Conservation (phyloP, 2,888 invertebrate genomes). For the Nomada fabriciana region DNA sequence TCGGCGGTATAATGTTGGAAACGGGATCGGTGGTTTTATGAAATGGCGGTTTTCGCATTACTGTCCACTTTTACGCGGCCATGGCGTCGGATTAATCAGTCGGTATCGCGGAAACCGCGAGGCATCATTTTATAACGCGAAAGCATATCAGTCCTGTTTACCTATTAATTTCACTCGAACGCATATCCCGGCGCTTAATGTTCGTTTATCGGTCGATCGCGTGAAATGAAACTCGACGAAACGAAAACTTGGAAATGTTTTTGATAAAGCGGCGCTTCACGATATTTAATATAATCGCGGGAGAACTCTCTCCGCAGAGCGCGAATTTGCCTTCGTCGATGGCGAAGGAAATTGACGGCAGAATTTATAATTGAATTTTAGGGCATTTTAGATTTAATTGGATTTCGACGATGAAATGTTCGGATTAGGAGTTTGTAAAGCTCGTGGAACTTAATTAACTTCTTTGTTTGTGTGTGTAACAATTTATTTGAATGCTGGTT, state of each 20-base stretch:
- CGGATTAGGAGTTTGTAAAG: no score
- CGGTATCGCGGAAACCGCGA: constrained; percentile 3
- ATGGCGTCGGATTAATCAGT: constrained; percentile 9
- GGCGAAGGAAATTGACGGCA: not conserved
- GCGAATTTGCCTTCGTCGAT: not conserved
- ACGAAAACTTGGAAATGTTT: constrained; percentile 12
- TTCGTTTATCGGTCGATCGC: constrained; percentile 26
- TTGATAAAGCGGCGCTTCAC: not conserved
- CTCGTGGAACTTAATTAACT: not conserved
- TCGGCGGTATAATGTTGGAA: not conserved
- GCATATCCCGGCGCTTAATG: not conserved
- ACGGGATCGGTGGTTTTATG: not conserved
- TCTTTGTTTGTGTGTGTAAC: not conserved
- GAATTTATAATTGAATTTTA: not conserved
- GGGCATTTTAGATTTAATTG: not conserved
- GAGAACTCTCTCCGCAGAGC: not conserved
- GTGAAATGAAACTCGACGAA: not conserved
- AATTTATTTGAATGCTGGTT: not conserved
- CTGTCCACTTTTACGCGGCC: not conserved
- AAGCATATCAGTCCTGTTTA: constrained; percentile 13
- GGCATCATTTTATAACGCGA: constrained; percentile 15
- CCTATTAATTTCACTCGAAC: constrained; percentile 30
- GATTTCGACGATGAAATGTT: not conserved
- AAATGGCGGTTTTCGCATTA: not conserved
- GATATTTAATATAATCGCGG: constrained; percentile 12